These are phyloP conservation scores for Zosterops pallidus DNA, from an alignment of 2,113 vertebrate species.

Conservation along the genomic window DNA sequence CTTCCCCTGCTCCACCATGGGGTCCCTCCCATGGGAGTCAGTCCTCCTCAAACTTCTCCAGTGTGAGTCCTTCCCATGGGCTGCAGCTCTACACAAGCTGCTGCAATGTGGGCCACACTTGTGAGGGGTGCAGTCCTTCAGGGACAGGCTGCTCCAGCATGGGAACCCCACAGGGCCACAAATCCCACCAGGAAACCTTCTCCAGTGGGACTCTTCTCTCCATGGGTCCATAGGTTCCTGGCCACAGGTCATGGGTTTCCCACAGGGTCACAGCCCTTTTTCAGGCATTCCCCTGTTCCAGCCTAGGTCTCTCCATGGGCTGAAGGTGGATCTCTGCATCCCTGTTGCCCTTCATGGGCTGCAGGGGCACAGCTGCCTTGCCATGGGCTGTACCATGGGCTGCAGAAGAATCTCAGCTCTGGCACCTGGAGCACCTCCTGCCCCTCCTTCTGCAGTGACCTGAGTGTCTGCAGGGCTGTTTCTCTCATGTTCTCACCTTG, in stretches of 20 bases:
- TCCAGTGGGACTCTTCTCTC: rapidly evolving
- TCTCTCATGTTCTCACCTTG: background rate
- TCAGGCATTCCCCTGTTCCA: background rate
- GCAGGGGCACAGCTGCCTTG: background rate
- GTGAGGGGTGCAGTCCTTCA: background rate
- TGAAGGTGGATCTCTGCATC: background rate
- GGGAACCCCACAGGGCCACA: background rate
- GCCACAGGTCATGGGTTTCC: background rate
- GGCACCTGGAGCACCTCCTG: background rate
- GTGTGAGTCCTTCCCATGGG: background rate
- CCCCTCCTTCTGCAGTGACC: background rate
- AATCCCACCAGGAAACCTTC: background rate
- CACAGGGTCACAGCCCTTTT: background rate
- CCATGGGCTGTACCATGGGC: background rate
- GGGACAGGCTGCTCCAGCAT: background rate
- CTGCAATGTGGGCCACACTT: background rate
- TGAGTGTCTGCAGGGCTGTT: background rate
- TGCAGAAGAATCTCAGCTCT: background rate
- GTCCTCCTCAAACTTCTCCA: background rate
- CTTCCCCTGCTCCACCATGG: background rate
- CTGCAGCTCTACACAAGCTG: background rate
- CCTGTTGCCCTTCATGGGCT: background rate
- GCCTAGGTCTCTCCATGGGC: background rate
- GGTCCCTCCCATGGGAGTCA: rapidly evolving
- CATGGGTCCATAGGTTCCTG: background rate